Base-by-base conservation (phyloP, 2,797 vertebrate genomes). In the Erithacus rubecula region DNA sequence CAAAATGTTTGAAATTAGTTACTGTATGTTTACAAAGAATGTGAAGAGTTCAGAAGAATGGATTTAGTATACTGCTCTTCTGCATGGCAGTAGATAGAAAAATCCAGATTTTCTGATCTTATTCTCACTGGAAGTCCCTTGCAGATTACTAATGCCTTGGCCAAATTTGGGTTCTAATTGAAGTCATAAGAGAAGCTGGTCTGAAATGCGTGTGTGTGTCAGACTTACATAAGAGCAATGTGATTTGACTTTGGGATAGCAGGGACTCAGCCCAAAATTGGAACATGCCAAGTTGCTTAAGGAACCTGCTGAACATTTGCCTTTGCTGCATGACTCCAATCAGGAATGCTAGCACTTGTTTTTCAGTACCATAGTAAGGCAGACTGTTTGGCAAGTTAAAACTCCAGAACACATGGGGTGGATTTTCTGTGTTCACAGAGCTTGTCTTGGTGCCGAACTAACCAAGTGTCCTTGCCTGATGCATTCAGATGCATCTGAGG, bases 201-300 rank as follows among this genome's bases (percentile, higher is more conserved):
- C 60, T 55, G 58, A 20, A 43, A 10, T 17, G 43, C 46, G 27
- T 87, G 24, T 32, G 43, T 56, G 75, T 72, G 74, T 41, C 91
- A 86, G 65, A 53, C 76, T 92, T 93, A 78, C 20, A 6, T 91
- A 91, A 92, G 9, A 78, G 30, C 68, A 74, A 23, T 78, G 29
- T 51, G 89, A 78, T 78, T 83, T 75, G 76, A 89, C 72, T 95
- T 93, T 91, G 76, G 90, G 51, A 58, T 62, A 87, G 43, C 62
- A 65, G 62, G 65, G 51, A 65, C 69, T 87, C 36, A 9, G 69
- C 55, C 82, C 84, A 65, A 86, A 83, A 78, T 0, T 49, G 65
- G 78, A 87, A 63, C 26, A 23, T 27, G 49, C 18, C 2, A 23
- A 36, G 65, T 71, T 74, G 64, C 55, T 75, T 89, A 74, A 68